phyloP scores from a whole-genome alignment of 2,113 vertebrate genomes.

The Caranx ignobilis region DNA sequence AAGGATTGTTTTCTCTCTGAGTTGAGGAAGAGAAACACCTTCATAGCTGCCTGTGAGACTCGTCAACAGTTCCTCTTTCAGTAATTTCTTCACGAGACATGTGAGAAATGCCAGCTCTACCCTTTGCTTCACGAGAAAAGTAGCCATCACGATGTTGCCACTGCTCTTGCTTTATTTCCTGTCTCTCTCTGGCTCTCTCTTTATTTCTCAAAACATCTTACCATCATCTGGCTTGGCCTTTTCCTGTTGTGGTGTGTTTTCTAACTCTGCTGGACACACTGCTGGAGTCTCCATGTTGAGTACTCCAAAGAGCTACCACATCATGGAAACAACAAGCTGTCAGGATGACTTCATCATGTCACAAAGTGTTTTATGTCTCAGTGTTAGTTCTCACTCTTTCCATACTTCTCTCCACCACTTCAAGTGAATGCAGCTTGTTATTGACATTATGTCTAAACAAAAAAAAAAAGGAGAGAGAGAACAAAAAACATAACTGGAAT shows the following conservation, averaged over 20 bases:
- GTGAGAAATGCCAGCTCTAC: neutral
- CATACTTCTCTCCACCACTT: constrained; percentile 46
- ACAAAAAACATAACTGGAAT: neutral
- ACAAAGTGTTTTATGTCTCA: constrained; percentile 76
- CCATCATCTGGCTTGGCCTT: constrained; percentile 32
- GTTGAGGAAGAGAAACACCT: constrained; percentile 43
- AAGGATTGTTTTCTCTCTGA: constrained; percentile 55
- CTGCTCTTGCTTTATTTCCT: constrained; percentile 27
- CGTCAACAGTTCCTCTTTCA: constrained; percentile 2
- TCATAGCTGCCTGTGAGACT: constrained; percentile 21
- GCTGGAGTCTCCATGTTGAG: constrained; percentile 51
- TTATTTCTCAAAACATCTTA: constrained; percentile 36
- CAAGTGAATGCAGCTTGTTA: constrained; percentile 41
- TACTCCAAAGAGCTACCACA: constrained; percentile 52
- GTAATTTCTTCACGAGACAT: neutral
- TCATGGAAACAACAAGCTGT: constrained; percentile 76
- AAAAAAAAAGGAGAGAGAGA: neutral
- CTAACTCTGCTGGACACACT: constrained; percentile 53
- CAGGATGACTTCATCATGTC: constrained; percentile 74
- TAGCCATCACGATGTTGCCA: neutral
- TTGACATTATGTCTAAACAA: constrained; percentile 28
- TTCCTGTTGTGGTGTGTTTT: constrained; percentile 53
- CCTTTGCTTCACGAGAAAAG: neutral
- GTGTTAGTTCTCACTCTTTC: constrained; percentile 71
- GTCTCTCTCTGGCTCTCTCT: constrained; percentile 34